Base-by-base conservation (phyloP, 2,888 invertebrate genomes). In the Crossocerus cetratus region DNA sequence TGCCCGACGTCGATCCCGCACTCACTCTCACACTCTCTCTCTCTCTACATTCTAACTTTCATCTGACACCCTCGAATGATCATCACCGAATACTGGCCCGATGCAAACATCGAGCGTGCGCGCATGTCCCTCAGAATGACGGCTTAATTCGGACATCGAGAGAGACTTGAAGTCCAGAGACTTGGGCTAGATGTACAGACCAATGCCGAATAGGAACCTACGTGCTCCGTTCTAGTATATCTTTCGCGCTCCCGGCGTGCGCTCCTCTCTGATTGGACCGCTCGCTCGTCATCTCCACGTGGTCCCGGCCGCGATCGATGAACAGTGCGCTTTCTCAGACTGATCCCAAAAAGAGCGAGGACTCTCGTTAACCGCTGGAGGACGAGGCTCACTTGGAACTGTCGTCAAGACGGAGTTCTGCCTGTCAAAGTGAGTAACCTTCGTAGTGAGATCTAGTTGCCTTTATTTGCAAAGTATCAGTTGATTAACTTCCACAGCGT, bases 391-490 rank as follows among this genome's bases (percentile, higher is more conserved):
- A 69, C 63, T 68, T 76, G 69, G 59, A 54, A 49, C 49, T 32
- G 55, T 44, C 53, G 62, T 65, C 8, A 32, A 8, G 8, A 32
- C 32, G 61, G 67, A 67, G 22, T 80, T 69, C 69, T 65, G 63
- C 69, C 77, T 72, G 63, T 65, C 57, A 61, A 49, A 79, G 79
- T 80, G 74, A 79, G 79, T 80, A 80, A 43, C 58, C 69, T 64
- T 74, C 32, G 32, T 32, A 32, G 32, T 32, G 32, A 32, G 11
- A 32, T 32, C 32, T 32, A 32, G 32, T 32, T 32, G 32, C 32
- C 32, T 32, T 32, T 32, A 32, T 32, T 32, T 32, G 32, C 32
- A 32, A 32, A 32, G 8, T 32, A 32, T 32, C 11, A 32, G 0
- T 11, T 11, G 11, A 32, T 32, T 32, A 3, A 8, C 5, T 32